A percentile compares a stretch with the other conserved stretches of the same genome.
phyloP scores from a whole-genome alignment of 2,797 vertebrate genomes.

The Scleropages formosus region DNA sequence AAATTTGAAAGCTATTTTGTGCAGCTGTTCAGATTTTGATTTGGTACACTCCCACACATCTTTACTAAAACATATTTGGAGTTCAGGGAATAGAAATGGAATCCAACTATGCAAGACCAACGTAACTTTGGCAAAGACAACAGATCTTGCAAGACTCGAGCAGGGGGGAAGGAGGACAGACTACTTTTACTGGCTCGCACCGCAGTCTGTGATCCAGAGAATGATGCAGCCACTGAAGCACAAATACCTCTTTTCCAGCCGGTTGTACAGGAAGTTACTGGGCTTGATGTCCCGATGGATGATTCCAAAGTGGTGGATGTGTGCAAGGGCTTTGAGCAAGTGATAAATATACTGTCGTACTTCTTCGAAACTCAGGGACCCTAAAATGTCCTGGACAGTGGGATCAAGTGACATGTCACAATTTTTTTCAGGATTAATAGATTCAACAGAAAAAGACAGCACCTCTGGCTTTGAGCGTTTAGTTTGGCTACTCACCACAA shows the following conservation, averaged over 20 bases:
- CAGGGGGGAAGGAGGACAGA: conserved; percentile 42
- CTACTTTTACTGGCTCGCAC: conserved; percentile 49
- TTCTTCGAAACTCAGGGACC: conserved; percentile 85
- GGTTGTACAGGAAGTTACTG: conserved; percentile 74
- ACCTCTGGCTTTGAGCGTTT: neutral
- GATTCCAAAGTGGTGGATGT: conserved; percentile 93
- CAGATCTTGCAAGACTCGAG: conserved; percentile 34
- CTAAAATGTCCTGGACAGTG: conserved; percentile 79
- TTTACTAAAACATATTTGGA: conserved; percentile 3
- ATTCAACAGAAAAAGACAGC: neutral
- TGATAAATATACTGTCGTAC: conserved; percentile 90
- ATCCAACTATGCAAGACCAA: neutral
- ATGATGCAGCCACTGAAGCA: conserved; percentile 46
- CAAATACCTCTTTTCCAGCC: conserved; percentile 81
- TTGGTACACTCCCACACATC: neutral
- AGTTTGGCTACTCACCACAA: conserved; percentile 73
- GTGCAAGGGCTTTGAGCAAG: conserved; percentile 84
- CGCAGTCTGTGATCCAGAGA: conserved; percentile 60
- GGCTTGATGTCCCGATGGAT: conserved; percentile 83
- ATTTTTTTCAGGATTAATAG: neutral
- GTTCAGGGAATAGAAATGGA: too few relatives aligned
- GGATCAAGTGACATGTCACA: neutral
- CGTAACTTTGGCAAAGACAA: conserved; percentile 23
- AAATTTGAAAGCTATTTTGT: neutral
- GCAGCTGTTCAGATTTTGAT: neutral